Evolutionary conservation across 92 coral and sea anemone genomes (phyloP).

Genomic region (Pocillopora meandrina): DNA sequence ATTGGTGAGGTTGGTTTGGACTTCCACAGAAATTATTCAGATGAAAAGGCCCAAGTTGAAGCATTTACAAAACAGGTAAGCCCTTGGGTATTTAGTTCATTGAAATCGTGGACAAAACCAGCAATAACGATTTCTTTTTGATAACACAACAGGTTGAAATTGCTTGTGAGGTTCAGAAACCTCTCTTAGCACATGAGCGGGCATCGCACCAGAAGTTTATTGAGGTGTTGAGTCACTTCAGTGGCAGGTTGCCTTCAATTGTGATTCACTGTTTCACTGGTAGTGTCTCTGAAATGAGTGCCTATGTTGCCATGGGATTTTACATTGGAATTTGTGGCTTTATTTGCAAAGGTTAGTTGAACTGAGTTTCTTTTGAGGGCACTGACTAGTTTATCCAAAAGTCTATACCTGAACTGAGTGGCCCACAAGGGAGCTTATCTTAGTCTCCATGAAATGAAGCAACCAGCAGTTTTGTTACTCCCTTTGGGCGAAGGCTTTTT

Average conservation of each 20-base stretch:
- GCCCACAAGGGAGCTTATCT: too few relatives aligned
- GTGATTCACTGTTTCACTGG: constrained; percentile 99
- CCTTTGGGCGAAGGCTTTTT: too few relatives aligned
- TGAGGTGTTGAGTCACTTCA: constrained; percentile 85
- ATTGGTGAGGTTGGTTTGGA: constrained; percentile 99
- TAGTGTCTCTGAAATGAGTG: constrained; percentile 85
- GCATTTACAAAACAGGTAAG: constrained; percentile 93
- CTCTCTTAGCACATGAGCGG: constrained; percentile 94
- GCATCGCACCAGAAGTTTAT: constrained; percentile 87
- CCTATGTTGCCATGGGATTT: constrained; percentile 95
- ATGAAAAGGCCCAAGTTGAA: constrained; percentile 80
- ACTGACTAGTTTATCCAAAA: neutral
- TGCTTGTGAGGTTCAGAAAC: constrained; percentile 92
- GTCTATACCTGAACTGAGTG: too few relatives aligned
- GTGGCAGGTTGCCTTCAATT: constrained; percentile 88
- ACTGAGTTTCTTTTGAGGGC: neutral
- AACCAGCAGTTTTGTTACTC: too few relatives aligned
- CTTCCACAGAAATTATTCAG: constrained; percentile 91
- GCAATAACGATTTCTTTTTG: neutral
- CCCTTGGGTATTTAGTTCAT: neutral
- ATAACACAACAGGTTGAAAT: constrained; percentile 67
- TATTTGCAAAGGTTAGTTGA: constrained; percentile 88
- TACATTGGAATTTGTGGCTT: constrained; percentile 95
- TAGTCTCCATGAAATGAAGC: too few relatives aligned
- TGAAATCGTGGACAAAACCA: too few relatives aligned